Evolutionary conservation across 2,888 invertebrate genomes (phyloP), one percentile per base, ranked within the genome.

Genomic region (Ichneumon xanthorius): DNA sequence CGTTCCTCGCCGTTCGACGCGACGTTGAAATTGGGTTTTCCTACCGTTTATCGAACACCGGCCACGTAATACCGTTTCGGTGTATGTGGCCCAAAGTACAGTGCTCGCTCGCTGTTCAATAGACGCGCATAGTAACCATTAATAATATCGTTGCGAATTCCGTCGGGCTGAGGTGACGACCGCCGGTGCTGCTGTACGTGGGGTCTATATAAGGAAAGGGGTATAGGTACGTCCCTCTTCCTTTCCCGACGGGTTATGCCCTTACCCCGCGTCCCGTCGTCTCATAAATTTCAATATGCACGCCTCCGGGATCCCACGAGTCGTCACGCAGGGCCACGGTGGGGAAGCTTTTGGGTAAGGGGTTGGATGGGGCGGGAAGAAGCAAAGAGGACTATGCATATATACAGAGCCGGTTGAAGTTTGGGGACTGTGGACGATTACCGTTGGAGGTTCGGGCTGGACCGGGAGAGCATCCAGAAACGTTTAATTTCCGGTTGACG

Each of bases 401-500:
- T 40, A 26, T 19, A 65, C 48, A 30, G 26, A 58, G 63, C 80
- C 73, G 61, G 33, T 63, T 68, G 78, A 81, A 85, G 73, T 85
- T 85, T 55, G 45, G 68, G 80, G 5, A 72, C 70, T 11, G 33
- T 16, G 30, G 14, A 50, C 50, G 30, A 67, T 76, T 37, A 67
- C 50, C 76, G 22, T 53, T 19, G 63, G 19, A 30, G 50, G 22
- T 33, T 67, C 76, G 19, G 48, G 26, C 53, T 58, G 72, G 80
- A 75, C 81, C 55, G 61, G 30, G 40, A 26, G 77, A 26, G 77
- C 84, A 85, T 83, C 83, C 70, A 81, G 87, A 89, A 87, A 87
- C 79, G 84, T 87, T 89, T 89, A 89, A 89, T 89, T 89, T 89
- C 89, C 89, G 88, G 87, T 72, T 84, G 75, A 70, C 55, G 70